A percentile compares a stretch with the other conserved stretches of the same genome.
Conservation (phyloP, 2,113 vertebrate species). For the Neolamprologus falcicula region DNA sequence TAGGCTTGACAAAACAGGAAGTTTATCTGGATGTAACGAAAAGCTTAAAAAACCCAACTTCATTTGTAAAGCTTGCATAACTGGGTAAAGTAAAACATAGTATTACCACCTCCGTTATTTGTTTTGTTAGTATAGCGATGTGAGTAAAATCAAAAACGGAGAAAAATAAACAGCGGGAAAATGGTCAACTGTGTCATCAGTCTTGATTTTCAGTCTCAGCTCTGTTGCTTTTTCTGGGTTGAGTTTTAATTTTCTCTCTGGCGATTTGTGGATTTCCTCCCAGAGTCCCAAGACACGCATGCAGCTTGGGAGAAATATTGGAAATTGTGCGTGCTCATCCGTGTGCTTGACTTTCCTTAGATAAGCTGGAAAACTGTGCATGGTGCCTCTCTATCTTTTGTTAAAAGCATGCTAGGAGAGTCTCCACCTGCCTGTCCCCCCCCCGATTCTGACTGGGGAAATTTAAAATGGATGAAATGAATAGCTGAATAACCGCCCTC, state of each 20-base stretch:
- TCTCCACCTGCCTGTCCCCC: not conserved
- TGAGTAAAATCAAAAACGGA: not conserved
- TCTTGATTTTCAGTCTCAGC: not conserved
- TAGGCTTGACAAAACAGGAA: not conserved
- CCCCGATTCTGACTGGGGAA: not conserved
- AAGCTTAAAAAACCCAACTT: not conserved
- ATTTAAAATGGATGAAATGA: not conserved
- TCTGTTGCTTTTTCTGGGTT: not conserved
- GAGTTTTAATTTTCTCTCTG: not conserved
- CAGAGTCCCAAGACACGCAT: not conserved
- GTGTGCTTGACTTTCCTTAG: not conserved
- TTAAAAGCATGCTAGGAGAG: not conserved
- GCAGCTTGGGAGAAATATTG: not conserved
- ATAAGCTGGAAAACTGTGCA: not conserved
- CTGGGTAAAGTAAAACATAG: not conserved
- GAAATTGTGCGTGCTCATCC: not conserved
- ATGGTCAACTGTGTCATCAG: not conserved
- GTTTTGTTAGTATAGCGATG: not conserved
- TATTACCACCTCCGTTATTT: not conserved
- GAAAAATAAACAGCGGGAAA: not conserved
- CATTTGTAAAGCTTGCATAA: not conserved
- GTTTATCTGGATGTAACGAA: not conserved
- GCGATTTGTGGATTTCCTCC: not conserved
- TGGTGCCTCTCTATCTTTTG: not conserved
- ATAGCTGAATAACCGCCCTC: not conserved